A percentile compares a stretch with the other conserved stretches of the same genome.
phyloP scores from a whole-genome alignment of 2,113 vertebrate genomes.

The Oriolus oriolus region DNA sequence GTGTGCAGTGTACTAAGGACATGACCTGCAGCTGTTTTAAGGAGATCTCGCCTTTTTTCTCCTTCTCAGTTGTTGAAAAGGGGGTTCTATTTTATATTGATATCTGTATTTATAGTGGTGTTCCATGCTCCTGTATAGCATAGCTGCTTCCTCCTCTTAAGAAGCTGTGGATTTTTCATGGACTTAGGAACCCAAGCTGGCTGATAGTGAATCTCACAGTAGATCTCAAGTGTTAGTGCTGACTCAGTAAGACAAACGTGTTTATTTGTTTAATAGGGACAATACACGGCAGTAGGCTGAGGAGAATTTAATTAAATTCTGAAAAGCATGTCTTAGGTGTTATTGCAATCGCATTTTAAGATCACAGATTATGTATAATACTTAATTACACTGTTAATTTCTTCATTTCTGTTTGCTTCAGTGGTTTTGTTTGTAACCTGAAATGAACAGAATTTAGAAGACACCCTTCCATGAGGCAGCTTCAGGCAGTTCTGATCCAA shows the following conservation, averaged over 20 bases:
- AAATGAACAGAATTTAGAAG: not conserved
- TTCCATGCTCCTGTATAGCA: not conserved
- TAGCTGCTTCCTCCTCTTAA: not conserved
- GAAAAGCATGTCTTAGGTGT: not conserved
- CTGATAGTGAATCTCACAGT: not conserved
- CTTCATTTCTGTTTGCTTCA: not conserved
- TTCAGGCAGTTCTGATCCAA: not conserved
- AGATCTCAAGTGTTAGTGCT: not conserved
- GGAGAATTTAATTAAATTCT: not conserved
- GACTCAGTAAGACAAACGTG: not conserved
- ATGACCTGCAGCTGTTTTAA: not conserved
- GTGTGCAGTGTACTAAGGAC: not conserved
- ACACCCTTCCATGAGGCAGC: not conserved
- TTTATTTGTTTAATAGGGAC: not conserved
- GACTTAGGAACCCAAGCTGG: not conserved
- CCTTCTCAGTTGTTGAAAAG: not conserved
- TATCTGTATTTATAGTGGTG: not conserved
- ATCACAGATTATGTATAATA: not conserved
- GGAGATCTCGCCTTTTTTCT: not conserved
- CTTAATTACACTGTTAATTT: not conserved
- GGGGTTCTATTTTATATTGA: not conserved
- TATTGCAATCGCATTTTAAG: not conserved
- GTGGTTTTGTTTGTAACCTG: not conserved
- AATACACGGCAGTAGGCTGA: not conserved
- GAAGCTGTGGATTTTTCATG: not conserved